Conservation (phyloP, 2,888 invertebrate genomes). For the Cephus pygmeus region DNA sequence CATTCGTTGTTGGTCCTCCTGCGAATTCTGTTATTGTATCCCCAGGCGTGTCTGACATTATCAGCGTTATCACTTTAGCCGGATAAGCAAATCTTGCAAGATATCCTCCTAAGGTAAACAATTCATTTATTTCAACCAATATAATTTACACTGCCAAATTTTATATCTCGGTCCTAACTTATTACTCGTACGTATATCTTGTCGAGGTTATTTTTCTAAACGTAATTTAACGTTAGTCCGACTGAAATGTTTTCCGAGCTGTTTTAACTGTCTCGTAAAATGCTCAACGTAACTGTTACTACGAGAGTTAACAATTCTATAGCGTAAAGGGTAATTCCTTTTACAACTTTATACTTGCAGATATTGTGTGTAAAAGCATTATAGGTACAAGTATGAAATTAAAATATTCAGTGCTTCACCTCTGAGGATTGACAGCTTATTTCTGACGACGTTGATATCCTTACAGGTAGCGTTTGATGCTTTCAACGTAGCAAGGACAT, state of each 20-base stretch:
- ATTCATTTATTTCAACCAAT: neutral
- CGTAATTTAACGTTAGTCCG: neutral
- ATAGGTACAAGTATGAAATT: neutral
- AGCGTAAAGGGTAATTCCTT: neutral
- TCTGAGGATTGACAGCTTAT: constrained; percentile 72
- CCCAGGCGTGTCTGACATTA: constrained; percentile 75
- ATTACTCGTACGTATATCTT: neutral
- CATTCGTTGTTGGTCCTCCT: constrained; percentile 72
- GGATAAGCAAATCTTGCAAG: constrained; percentile 62
- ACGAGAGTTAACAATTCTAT: neutral
- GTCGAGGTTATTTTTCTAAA: neutral
- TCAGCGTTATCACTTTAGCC: constrained; percentile 67
- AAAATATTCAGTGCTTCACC: constrained; percentile 51
- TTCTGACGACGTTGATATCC: constrained; percentile 72
- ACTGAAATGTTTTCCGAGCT: neutral
- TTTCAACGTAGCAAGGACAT: constrained; percentile 66
- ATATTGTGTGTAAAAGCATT: neutral
- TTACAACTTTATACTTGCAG: neutral
- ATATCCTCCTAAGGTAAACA: constrained; percentile 63
- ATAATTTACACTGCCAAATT: neutral
- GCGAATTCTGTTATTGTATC: constrained; percentile 72
- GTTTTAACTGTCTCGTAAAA: neutral
- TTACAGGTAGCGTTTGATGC: constrained; percentile 69
- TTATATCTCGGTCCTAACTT: neutral
- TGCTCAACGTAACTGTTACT: neutral